These are phyloP conservation scores for Solenodon paradoxus DNA, from an alignment of 2,113 vertebrate genomes.

Conservation along the genomic window DNA sequence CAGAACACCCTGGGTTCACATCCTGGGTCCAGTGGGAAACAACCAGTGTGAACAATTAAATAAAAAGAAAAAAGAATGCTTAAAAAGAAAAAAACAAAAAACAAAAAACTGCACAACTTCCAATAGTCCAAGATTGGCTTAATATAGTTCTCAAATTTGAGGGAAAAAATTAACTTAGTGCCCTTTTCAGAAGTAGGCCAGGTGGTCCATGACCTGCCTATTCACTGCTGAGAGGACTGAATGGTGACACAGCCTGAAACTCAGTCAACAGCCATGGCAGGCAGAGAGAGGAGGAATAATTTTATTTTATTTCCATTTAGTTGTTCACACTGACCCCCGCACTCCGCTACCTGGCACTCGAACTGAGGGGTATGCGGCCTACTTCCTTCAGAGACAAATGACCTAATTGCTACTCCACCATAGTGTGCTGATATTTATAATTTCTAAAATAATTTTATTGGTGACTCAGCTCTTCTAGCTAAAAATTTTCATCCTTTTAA, in stretches of 20 bases:
- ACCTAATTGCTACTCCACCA: too few species aligned
- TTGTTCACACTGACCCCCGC: too few species aligned
- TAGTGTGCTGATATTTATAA: not conserved
- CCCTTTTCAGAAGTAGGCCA: not conserved
- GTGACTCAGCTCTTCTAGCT: not conserved
- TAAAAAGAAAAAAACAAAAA: not conserved
- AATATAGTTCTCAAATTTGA: not conserved
- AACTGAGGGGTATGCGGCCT: too few species aligned
- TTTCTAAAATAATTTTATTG: not conserved
- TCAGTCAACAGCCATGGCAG: not conserved
- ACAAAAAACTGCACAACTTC: not conserved
- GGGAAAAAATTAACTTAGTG: not conserved
- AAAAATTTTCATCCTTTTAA: not conserved
- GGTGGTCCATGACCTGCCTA: not conserved
- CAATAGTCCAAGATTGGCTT: not conserved
- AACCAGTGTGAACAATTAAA: too few species aligned
- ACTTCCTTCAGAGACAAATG: too few species aligned
- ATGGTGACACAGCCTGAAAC: not conserved
- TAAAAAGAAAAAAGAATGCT: too few species aligned
- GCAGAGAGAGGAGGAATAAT: not conserved
- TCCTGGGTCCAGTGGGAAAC: too few species aligned
- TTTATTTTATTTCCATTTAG: not conserved
- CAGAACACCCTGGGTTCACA: not conserved
- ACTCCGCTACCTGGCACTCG: too few species aligned
- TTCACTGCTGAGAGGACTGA: not conserved